These are phyloP conservation scores for Spheniscus humboldti DNA, from an alignment of 2,797 vertebrate genomes.

Conservation along the genomic window DNA sequence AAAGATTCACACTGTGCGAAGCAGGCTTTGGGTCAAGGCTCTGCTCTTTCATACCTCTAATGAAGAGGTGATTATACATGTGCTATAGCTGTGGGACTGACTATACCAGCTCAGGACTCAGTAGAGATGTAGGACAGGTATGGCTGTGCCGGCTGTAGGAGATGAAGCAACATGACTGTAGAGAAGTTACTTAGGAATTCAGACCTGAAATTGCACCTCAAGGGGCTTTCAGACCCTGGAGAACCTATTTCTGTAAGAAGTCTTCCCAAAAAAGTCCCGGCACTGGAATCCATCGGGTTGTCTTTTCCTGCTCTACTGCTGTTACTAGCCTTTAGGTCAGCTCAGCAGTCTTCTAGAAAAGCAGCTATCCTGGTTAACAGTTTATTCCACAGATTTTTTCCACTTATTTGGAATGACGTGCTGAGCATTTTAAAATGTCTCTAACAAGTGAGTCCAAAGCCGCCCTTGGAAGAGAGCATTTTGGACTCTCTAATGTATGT, in stretches of 20 bases:
- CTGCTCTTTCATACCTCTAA: neutral
- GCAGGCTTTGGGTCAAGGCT: neutral
- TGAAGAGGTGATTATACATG: neutral
- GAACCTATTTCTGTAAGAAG: neutral
- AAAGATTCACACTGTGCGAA: neutral
- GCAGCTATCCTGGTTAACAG: neutral
- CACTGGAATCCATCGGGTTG: neutral
- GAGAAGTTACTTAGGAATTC: neutral
- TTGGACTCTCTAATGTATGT: neutral
- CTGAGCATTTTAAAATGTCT: neutral
- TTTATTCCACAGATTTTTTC: neutral
- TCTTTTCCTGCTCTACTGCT: neutral
- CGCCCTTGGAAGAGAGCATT: neutral
- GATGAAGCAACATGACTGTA: neutral
- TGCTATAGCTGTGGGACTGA: neutral
- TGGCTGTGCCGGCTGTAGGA: neutral
- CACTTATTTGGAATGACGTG: neutral
- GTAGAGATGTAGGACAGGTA: neutral
- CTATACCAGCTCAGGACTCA: neutral
- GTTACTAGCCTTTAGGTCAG: neutral
- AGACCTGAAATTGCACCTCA: neutral
- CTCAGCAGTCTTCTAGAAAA: neutral
- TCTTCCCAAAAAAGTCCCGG: neutral
- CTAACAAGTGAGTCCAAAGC: neutral
- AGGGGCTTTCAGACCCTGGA: neutral